Evolutionary conservation across 2,113 vertebrate species (phyloP).

Genomic region (Sprattus sprattus): DNA sequence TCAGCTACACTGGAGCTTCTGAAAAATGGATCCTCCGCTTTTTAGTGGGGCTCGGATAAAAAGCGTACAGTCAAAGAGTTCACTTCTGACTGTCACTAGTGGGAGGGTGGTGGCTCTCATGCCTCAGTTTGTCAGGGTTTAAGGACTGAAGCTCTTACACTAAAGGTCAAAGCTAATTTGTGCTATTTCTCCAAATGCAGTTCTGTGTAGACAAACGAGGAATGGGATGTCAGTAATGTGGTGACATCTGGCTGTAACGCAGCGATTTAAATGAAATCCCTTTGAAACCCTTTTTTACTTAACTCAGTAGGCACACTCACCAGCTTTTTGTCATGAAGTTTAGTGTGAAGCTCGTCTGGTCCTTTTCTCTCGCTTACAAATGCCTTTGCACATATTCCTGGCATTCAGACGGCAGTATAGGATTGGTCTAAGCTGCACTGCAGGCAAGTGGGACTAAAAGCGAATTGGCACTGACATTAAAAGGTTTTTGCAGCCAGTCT

Average conservation of each 20-base stretch:
- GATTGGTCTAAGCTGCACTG: conserved; percentile 26
- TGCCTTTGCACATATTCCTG: conserved; percentile 19
- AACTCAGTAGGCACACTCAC: conserved; percentile 13
- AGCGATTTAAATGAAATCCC: conserved; percentile 16
- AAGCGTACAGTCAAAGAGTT: neutral
- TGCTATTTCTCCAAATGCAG: neutral
- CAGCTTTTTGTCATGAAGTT: conserved; percentile 23
- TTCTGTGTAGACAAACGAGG: neutral
- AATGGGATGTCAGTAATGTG: neutral
- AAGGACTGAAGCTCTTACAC: neutral
- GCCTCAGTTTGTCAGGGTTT: neutral
- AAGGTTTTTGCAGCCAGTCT: conserved; percentile 3
- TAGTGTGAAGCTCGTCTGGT: neutral
- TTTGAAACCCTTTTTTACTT: conserved; percentile 19
- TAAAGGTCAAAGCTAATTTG: neutral
- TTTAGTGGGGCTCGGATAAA: neutral
- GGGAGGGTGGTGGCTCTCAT: neutral
- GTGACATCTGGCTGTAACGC: neutral
- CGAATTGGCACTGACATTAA: conserved; percentile 30
- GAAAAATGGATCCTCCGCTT: conserved; percentile 35
- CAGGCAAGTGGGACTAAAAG: conserved; percentile 22
- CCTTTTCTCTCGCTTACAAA: conserved; percentile 3
- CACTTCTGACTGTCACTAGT: neutral
- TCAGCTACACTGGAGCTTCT: conserved; percentile 19
- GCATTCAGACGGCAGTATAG: conserved; percentile 15